A percentile compares a stretch with the other conserved stretches of the same genome.
phyloP scores from a whole-genome alignment of 1,140 invertebrate genomes.

The Aphaenogaster ashmeadi region DNA sequence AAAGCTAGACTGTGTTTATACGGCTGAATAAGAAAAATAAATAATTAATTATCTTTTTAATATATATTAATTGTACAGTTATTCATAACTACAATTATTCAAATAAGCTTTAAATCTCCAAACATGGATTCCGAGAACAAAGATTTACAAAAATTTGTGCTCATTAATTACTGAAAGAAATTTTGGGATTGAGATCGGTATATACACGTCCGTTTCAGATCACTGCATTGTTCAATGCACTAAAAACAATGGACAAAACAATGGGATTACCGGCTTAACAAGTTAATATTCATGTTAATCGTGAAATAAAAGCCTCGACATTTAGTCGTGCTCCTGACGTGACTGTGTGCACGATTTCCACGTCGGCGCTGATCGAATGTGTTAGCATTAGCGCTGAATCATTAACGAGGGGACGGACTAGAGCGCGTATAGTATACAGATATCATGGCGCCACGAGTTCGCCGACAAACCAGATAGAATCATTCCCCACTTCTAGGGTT shows the following conservation, averaged over 20 bases:
- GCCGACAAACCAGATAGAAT: conserved; percentile 48
- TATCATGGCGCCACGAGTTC: conserved; percentile 51
- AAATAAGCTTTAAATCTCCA: background rate
- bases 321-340: conserved; percentile 32
- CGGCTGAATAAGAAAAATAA: background rate
- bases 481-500: conserved; percentile 25
- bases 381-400: conserved; percentile 61
- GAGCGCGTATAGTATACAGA: conserved; percentile 30
- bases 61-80: background rate
- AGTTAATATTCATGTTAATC: conserved; percentile 36
- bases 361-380: conserved; percentile 48
- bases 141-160: background rate
- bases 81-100: background rate
- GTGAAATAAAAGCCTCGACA: conserved; percentile 25
- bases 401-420: conserved; percentile 50
- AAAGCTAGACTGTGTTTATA: background rate
- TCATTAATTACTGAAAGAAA: background rate
- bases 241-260: background rate
- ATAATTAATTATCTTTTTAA: background rate
- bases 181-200: background rate
- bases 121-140: background rate
- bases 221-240: background rate
- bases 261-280: conserved; percentile 16
- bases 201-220: background rate
- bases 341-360: conserved; percentile 41